Conservation (phyloP, 2,888 invertebrate species). For the Sericinus montela region DNA sequence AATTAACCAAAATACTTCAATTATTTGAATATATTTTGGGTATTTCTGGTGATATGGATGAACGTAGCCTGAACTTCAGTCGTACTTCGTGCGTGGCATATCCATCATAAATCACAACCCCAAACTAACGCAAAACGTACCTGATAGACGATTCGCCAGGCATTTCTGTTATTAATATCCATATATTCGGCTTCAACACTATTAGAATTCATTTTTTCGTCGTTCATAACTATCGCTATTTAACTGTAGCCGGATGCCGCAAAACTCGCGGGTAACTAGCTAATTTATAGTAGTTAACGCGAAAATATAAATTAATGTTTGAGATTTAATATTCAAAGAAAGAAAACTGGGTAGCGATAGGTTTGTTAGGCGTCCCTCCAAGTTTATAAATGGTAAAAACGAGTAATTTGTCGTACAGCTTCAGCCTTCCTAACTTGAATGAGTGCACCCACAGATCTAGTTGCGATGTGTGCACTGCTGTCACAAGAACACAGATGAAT, state of each 20-base stretch:
- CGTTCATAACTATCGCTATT: slow-evolving; percentile 33
- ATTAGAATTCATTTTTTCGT: slow-evolving; percentile 40
- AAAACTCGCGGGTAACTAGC: slow-evolving; percentile 27
- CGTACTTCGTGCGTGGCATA: slow-evolving; percentile 46
- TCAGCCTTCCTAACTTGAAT: neutral
- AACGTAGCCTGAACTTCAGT: neutral
- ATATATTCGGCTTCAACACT: slow-evolving; percentile 85
- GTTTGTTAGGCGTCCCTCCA: neutral
- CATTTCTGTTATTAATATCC: slow-evolving; percentile 83
- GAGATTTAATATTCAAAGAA: neutral
- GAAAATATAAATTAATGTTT: neutral
- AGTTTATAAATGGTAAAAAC: slow-evolving; percentile 5
- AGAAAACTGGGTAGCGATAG: neutral
- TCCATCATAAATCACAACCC: slow-evolving; percentile 30
- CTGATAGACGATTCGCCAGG: slow-evolving; percentile 86
- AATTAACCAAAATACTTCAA: too few species aligned
- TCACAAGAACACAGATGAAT: too few species aligned
- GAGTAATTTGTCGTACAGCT: slow-evolving; percentile 1
- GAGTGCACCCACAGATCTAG: too few species aligned
- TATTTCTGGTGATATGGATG: too few species aligned
- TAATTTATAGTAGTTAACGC: slow-evolving; percentile 11
- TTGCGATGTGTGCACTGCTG: too few species aligned
- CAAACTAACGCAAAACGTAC: slow-evolving; percentile 63
- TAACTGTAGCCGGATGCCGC: slow-evolving; percentile 38
- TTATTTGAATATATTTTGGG: too few species aligned